These are phyloP conservation scores for Coecobrya sp. DNA, from an alignment of 2,888 invertebrate species.

Conservation along the genomic window DNA sequence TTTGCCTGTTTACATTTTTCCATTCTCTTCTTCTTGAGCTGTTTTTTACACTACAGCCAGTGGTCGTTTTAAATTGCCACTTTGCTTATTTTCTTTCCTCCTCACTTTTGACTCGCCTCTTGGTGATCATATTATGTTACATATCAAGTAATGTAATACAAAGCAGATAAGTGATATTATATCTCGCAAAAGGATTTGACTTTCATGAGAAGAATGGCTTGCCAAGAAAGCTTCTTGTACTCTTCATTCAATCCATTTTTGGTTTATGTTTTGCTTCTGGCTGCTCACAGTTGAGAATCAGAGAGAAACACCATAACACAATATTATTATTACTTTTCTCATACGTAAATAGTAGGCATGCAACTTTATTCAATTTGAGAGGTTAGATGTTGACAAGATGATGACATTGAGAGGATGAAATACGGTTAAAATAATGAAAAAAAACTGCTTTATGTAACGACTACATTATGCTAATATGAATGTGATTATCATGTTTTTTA, in stretches of 20 bases:
- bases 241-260: constrained; percentile 49
- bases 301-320: not conserved
- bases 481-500: not conserved
- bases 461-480: not conserved
- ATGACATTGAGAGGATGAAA: constrained; percentile 29
- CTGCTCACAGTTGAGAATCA: not conserved
- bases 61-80: constrained; percentile 59
- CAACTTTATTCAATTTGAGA: constrained; percentile 32
- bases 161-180: constrained; percentile 75
- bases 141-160: constrained; percentile 69
- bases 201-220: constrained; percentile 67
- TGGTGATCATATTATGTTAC: constrained; percentile 66
- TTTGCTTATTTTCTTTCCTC: constrained; percentile 39
- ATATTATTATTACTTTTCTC: not conserved
- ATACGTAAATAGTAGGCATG: not conserved
- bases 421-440: not conserved
- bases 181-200: constrained; percentile 70
- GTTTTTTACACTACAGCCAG: constrained; percentile 15
- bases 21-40: not conserved
- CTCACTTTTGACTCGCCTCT: constrained; percentile 30
- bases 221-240: constrained; percentile 17
- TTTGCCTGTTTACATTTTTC: not conserved
- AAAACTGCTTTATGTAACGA: too few species aligned
- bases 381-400: constrained; percentile 38
- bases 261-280: constrained; percentile 28